Evolutionary conservation across 2,113 vertebrate genomes (phyloP), one percentile per base, ranked within the genome.

Genomic region (Anguilla rostrata): DNA sequence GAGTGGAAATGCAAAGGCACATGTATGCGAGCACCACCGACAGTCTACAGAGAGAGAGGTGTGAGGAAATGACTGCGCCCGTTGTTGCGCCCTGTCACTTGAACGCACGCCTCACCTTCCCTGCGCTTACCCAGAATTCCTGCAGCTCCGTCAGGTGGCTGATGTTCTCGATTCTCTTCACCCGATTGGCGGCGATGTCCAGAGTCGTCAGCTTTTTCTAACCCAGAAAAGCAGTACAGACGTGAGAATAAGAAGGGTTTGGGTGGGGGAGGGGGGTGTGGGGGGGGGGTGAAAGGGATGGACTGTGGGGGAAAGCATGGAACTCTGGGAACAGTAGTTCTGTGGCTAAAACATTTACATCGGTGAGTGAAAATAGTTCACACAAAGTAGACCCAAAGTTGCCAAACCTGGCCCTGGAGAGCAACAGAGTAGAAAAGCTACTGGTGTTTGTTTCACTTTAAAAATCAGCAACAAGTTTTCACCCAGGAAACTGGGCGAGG

Each of bases 191-290:
- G 75, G 98, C 98, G 39, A 99, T 97, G 91, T 99, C 98, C 95
- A 99, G 94, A 90, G 98, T 99, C 2, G 97, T 98, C 87, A 99
- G 96, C 91, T 98, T 99, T 95, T 98, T 99, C 98, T 99, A 92
- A 87, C 94, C 91, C 7, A 92, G 49, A 6, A 82, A 78, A 60
- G 6, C 66, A 39, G 84, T 63, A n/a, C 22, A 83, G 66, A 83
- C 78, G 88, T 85, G 71, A 85, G 84, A 11, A n/a, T 29, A 57
- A 53, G 2, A 78, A 82, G 8, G n/a, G 41, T 7, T 75, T n/a
- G 26, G 60, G 53, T 56, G 53, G 20, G 60, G 63, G 18, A 6
- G 14, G 18, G 57, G 6, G 49, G 49, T n/a, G n/a, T n/a, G 49
- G 49, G 49, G 2, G 1, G 49, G 49, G 5, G n/a, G 26, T 29